Conservation (phyloP, 2,888 invertebrate genomes). For the Palloptera scutellata region DNA sequence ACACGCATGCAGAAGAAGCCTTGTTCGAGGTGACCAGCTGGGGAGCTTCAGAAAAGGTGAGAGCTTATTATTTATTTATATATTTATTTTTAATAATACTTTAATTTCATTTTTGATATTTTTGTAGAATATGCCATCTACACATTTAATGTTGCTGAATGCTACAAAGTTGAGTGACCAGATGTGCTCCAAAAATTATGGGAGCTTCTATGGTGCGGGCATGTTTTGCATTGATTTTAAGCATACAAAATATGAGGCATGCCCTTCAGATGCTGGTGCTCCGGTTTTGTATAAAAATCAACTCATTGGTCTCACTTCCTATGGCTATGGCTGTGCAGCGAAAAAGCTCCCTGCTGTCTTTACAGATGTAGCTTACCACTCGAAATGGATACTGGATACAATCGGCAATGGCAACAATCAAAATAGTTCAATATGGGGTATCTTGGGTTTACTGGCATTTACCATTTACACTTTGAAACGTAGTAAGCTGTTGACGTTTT, state of each 20-base stretch:
- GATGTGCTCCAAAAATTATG: conserved; percentile 33
- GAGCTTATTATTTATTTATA: background rate
- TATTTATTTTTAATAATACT: background rate
- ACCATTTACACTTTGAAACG: conserved; percentile 48
- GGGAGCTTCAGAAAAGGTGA: conserved; percentile 34
- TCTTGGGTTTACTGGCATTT: conserved; percentile 49
- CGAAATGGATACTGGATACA: conserved; percentile 48
- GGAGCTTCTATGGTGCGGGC: conserved; percentile 22
- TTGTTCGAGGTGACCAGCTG: conserved; percentile 37
- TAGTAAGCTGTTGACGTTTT: conserved; percentile 24
- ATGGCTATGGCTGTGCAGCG: conserved; percentile 11
- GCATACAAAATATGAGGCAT: background rate
- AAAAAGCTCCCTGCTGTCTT: conserved; percentile 27
- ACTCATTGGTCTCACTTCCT: conserved; percentile 34
- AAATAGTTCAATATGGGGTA: conserved; percentile 58
- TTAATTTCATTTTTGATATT: background rate
- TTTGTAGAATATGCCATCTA: conserved; percentile 33
- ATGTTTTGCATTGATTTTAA: conserved; percentile 34
- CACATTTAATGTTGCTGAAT: conserved; percentile 36
- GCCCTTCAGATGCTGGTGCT: conserved; percentile 35
- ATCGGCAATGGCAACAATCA: conserved; percentile 50
- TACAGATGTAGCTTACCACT: conserved; percentile 37
- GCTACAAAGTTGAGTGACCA: conserved; percentile 26
- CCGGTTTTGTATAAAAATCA: conserved; percentile 36
- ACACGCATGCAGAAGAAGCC: background rate